Percentiles rank a stretch among this genome's conserved stretches.
Evolutionary conservation across 1,140 invertebrate genomes (phyloP).

Genomic region (Caenorhabditis tropicalis): DNA sequence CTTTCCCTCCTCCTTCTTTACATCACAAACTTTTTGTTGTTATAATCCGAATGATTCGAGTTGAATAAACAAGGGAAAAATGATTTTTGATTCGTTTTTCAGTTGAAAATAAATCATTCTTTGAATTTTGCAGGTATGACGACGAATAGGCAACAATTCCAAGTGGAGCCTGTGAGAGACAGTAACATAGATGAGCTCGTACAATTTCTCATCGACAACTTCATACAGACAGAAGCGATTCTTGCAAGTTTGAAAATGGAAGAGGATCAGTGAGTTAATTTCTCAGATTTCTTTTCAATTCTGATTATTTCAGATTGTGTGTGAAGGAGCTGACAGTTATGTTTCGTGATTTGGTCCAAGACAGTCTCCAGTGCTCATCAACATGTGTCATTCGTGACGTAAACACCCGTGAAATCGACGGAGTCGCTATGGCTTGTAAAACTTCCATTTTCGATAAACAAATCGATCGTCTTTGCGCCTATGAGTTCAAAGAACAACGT

Average conservation of each 20-base stretch:
- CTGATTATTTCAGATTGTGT: neutral
- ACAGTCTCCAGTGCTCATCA: constrained; percentile 41
- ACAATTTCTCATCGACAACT: constrained; percentile 44
- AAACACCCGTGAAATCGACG: neutral
- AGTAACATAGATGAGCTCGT: constrained; percentile 41
- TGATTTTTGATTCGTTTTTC: neutral
- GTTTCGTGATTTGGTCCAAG: constrained; percentile 42
- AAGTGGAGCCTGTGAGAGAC: constrained; percentile 10
- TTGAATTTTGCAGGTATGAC: constrained; percentile 19
- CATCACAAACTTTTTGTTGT: constrained; percentile 13
- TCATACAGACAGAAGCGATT: constrained; percentile 42
- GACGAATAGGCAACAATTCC: constrained; percentile 20
- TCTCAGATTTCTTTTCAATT: neutral
- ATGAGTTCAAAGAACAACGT: constrained; percentile 42
- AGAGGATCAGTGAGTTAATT: constrained; percentile 17
- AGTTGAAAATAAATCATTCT: neutral
- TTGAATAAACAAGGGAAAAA: neutral
- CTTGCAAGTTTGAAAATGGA: constrained; percentile 35
- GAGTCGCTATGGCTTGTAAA: constrained; percentile 46
- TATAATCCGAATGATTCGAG: constrained; percentile 37
- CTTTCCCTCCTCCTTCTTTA: neutral
- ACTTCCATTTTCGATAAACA: constrained; percentile 51
- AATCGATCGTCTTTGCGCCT: constrained; percentile 51
- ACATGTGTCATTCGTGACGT: constrained; percentile 22
- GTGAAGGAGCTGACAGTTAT: constrained; percentile 40